phyloP scores from a whole-genome alignment of 2,888 invertebrate species.

The Vesta saturnalis region DNA sequence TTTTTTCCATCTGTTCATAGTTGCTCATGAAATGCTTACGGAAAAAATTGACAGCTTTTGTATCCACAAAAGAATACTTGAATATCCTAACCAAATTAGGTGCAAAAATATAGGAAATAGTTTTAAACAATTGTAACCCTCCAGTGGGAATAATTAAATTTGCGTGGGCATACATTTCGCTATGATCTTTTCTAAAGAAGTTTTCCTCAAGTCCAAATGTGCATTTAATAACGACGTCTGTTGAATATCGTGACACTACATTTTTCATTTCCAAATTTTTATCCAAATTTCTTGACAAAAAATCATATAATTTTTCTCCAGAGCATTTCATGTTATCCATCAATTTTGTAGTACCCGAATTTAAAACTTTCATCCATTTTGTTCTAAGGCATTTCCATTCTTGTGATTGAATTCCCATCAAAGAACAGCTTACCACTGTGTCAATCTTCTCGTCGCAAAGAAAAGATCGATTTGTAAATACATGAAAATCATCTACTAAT shows the following conservation, averaged over 20 bases:
- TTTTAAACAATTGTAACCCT: constrained; percentile 36
- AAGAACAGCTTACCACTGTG: constrained; percentile 58
- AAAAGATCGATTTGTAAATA: constrained; percentile 63
- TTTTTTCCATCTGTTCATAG: no score
- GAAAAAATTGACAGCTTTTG: not conserved
- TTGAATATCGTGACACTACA: constrained; percentile 66
- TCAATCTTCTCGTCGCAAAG: constrained; percentile 59
- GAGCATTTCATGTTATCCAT: no score
- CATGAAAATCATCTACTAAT: constrained; percentile 63
- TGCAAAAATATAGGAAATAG: constrained; percentile 37
- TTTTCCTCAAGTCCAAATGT: constrained; percentile 69
- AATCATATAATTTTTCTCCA: no score
- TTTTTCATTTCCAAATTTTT: constrained; percentile 55
- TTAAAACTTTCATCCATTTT: constrained; percentile 66
- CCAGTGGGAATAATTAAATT: constrained; percentile 42
- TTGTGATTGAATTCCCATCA: constrained; percentile 62
- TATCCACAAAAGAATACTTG: constrained; percentile 16
- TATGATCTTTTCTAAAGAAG: constrained; percentile 63
- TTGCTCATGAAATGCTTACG: no score
- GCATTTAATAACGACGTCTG: constrained; percentile 68
- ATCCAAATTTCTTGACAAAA: not conserved
- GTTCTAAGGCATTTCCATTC: constrained; percentile 66
- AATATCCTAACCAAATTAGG: constrained; percentile 46
- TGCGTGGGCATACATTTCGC: constrained; percentile 60
- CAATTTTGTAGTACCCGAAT: constrained; percentile 43